phyloP scores from a whole-genome alignment of 1,140 invertebrate species.

The Olivierus martensii region DNA sequence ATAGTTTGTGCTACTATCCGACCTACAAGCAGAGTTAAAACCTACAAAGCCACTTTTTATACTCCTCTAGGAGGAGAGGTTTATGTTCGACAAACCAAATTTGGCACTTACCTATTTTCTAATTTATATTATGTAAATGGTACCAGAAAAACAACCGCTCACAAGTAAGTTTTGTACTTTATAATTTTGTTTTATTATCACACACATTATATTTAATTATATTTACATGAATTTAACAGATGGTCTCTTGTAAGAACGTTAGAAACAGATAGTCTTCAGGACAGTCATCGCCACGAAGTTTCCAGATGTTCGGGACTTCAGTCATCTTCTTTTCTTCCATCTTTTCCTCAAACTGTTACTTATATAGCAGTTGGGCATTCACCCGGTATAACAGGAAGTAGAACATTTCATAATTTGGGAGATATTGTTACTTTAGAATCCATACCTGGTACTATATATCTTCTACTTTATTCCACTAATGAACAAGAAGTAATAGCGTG shows the following conservation, averaged over 20 bases:
- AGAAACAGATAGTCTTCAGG: neutral
- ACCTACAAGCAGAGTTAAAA: slow-evolving; percentile 2
- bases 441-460: slow-evolving; percentile 3
- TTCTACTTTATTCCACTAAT: neutral
- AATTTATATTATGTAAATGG: neutral
- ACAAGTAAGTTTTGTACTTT: no score
- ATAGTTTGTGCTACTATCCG: slow-evolving; percentile 13
- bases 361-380: neutral
- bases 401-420: neutral
- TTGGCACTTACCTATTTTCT: neutral
- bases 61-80: neutral
- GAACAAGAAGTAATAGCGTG: slow-evolving; percentile 26
- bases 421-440: neutral
- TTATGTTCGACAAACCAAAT: neutral
- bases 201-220: neutral
- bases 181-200: no score
- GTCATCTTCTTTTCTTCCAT: no score
- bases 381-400: neutral
- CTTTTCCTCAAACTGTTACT: no score
- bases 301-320: neutral
- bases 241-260: neutral
- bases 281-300: neutral
- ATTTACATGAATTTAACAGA: neutral
- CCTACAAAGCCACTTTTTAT: neutral
- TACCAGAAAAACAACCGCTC: neutral